Percentiles rank a stretch among this genome's conserved stretches.
phyloP scores from a whole-genome alignment of 1,140 invertebrate genomes.

The Drosophila funebris region DNA sequence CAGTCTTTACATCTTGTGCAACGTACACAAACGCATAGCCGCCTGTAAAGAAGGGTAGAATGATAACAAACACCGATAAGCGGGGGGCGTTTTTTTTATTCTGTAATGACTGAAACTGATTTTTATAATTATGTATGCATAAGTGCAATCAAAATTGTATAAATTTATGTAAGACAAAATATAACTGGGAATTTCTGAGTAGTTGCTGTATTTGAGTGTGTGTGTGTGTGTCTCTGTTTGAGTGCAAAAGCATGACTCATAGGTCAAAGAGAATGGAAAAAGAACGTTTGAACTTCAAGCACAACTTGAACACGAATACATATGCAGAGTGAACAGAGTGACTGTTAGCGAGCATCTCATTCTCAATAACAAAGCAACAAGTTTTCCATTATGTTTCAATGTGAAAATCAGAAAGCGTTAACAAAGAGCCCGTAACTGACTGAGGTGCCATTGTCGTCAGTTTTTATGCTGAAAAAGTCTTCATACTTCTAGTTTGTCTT shows the following conservation, averaged over 20 bases:
- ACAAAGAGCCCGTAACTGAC: slow-evolving; percentile 28
- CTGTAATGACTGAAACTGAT: slow-evolving; percentile 5
- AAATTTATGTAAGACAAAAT: slow-evolving; percentile 1
- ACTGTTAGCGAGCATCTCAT: slow-evolving; percentile 17
- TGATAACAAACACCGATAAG: slow-evolving; percentile 64
- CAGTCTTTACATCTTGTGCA: slow-evolving; percentile 93
- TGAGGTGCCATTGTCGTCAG: not conserved
- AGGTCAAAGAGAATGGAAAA: slow-evolving; percentile 42
- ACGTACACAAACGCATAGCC: slow-evolving; percentile 97
- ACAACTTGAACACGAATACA: slow-evolving; percentile 21
- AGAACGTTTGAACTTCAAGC: slow-evolving; percentile 21
- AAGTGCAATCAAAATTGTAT: not conserved
- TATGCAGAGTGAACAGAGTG: slow-evolving; percentile 35
- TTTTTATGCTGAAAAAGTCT: not conserved
- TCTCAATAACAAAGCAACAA: slow-evolving; percentile 51
- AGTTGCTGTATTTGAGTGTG: not conserved
- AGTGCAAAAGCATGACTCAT: slow-evolving; percentile 45
- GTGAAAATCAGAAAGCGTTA: slow-evolving; percentile 64
- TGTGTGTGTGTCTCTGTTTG: not conserved
- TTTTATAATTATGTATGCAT: slow-evolving; percentile 48
- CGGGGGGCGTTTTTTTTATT: slow-evolving; percentile 21
- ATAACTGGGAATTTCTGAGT: not conserved
- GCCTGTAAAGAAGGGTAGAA: slow-evolving; percentile 87
- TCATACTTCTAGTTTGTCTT: not conserved
- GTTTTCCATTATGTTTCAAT: slow-evolving; percentile 37